Evolutionary conservation across 2,797 vertebrate genomes (phyloP).

Genomic region (Limosa lapponica): DNA sequence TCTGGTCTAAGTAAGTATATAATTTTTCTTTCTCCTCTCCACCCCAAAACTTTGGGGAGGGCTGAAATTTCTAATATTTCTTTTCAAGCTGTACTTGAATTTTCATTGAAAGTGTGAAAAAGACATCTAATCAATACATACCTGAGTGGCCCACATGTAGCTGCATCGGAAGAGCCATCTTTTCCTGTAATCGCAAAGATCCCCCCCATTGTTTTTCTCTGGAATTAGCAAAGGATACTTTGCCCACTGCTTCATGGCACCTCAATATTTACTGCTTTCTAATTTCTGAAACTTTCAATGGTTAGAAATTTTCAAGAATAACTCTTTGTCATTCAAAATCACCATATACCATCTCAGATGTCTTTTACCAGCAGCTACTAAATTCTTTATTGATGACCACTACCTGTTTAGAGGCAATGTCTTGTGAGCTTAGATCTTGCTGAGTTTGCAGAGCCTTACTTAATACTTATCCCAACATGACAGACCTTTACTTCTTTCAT

Average conservation of each 20-base stretch:
- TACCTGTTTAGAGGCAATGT: not conserved
- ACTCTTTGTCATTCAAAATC: not conserved
- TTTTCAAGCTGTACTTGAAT: not conserved
- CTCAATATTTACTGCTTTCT: not conserved
- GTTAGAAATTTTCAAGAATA: not conserved
- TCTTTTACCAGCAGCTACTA: not conserved
- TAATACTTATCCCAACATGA: not conserved
- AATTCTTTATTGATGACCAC: not conserved
- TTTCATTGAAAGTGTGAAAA: not conserved
- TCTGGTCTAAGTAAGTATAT: not conserved
- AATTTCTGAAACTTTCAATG: not conserved
- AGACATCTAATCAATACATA: not conserved
- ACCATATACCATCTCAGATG: not conserved
- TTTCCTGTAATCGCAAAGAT: not conserved
- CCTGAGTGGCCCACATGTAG: not conserved
- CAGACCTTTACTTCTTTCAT: not conserved
- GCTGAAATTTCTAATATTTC: not conserved
- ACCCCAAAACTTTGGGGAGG: not conserved
- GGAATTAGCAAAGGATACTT: not conserved
- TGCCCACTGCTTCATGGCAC: not conserved
- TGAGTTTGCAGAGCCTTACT: not conserved
- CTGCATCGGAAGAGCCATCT: not conserved
- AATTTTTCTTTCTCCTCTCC: not conserved
- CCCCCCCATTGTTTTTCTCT: not conserved
- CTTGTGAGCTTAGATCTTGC: not conserved